phyloP scores from a whole-genome alignment of 2,113 vertebrate species.

The Peromyscus leucopus region DNA sequence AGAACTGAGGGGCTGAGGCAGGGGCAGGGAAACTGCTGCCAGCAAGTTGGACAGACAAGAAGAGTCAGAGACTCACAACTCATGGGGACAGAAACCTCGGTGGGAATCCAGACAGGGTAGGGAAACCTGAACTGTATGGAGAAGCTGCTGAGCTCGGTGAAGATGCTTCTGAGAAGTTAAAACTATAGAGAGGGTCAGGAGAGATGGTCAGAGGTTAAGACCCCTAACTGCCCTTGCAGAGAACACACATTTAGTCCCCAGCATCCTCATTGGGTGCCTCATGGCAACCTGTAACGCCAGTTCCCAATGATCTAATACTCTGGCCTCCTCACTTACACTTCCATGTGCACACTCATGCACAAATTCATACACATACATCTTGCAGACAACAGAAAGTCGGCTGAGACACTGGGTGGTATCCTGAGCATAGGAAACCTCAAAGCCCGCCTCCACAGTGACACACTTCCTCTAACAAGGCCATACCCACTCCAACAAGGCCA shows the following conservation, averaged over 20 bases:
- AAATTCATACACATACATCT: not conserved
- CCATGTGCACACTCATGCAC: not conserved
- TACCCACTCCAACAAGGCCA: no score
- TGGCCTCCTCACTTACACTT: not conserved
- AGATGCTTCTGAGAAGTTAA: not conserved
- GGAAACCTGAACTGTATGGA: not conserved
- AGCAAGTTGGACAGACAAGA: not conserved
- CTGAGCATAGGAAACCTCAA: no score
- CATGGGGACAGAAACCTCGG: not conserved
- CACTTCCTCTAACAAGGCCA: no score
- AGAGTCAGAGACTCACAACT: not conserved
- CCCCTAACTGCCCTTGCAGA: not conserved
- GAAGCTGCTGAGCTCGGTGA: not conserved
- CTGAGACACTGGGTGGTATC: no score
- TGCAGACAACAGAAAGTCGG: no score
- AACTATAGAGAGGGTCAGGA: not conserved
- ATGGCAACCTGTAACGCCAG: not conserved
- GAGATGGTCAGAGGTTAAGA: not conserved
- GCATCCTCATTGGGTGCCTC: not conserved
- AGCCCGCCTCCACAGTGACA: no score
- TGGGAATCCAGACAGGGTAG: not conserved
- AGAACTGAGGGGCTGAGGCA: not conserved
- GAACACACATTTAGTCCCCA: not conserved
- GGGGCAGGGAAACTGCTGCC: not conserved
- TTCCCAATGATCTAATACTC: not conserved